phyloP scores from a whole-genome alignment of 1,140 invertebrate species.

The Cataglyphis hispanica region DNA sequence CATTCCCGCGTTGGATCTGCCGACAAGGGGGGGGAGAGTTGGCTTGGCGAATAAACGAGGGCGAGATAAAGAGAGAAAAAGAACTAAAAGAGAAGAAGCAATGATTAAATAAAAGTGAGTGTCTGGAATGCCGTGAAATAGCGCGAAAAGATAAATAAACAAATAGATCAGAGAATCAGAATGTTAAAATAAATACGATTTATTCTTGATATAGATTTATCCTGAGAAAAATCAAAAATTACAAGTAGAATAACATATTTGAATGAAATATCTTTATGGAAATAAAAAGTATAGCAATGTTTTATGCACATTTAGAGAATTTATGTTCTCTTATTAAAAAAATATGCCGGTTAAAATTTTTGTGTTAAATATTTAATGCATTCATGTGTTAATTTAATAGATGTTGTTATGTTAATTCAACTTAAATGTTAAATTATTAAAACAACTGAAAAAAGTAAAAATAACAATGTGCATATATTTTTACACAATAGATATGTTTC shows the following conservation, averaged over 20 bases:
- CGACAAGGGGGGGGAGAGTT: not conserved
- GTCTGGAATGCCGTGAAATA: not conserved
- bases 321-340: too few species aligned
- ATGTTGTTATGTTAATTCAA: too few species aligned
- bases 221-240: not conserved
- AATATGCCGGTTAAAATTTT: too few species aligned
- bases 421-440: too few species aligned
- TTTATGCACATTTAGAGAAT: too few species aligned
- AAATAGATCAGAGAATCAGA: not conserved
- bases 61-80: not conserved
- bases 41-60: not conserved
- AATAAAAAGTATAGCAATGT: not conserved
- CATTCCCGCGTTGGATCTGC: conserved; percentile 40
- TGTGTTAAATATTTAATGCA: too few species aligned
- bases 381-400: too few species aligned
- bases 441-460: too few species aligned
- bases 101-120: not conserved
- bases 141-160: not conserved
- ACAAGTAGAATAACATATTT: not conserved
- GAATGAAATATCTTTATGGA: not conserved
- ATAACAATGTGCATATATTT: too few species aligned
- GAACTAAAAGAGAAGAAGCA: not conserved
- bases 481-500: too few species aligned
- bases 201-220: not conserved
- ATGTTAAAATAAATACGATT: conserved; percentile 3